Evolutionary conservation across 1,140 invertebrate genomes (phyloP), one percentile per base, ranked within the genome.

Genomic region (Macrocentrus cingulum): DNA sequence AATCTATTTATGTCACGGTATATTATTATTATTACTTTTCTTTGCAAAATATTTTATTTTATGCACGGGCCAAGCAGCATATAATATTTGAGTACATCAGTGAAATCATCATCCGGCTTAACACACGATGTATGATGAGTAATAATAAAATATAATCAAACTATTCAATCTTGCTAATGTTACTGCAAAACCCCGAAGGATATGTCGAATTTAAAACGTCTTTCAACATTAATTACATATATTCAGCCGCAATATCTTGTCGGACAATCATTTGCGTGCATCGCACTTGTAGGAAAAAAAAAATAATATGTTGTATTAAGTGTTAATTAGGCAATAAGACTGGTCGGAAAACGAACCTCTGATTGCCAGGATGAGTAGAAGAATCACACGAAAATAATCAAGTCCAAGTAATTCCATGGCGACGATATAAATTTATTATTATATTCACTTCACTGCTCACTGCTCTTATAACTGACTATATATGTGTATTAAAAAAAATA

Each of bases 21-120:
- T n/a, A n/a, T n/a, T n/a, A n/a, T n/a, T n/a, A n/a, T 39, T 39
- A 39, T 39, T 3, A 15, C 13, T 39, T 11, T 15, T 39, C 3
- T n/a, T 15, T 39, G 11, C 15, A 39, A 39, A n/a, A 39, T 39
- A 8, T 39, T 2, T n/a, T n/a, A 39, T n/a, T 15, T 5, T 4
- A 5, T 11, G 15, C 3, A 39, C 2, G 13, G 7, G 36, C 8
- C 2, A 15, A 39, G 13, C 8, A 34, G 11, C 6, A 34, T 7
- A 34, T 7, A 34, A 34, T 11, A 15, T 3, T 39, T n/a, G 8
- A 39, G 36, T 8, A 39, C 13, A 13, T 13, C 13, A 13, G 36
- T 39, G 36, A 39, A 39, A 39, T 15, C 36, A 15, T 39, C 36
- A 39, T 39, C 36, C 36, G 36, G 36, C 36, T 39, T 29, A 9